Evolutionary conservation across 2,888 invertebrate genomes (phyloP), one percentile per base, ranked within the genome.

Genomic region (Cataglyphis altisquamis): DNA sequence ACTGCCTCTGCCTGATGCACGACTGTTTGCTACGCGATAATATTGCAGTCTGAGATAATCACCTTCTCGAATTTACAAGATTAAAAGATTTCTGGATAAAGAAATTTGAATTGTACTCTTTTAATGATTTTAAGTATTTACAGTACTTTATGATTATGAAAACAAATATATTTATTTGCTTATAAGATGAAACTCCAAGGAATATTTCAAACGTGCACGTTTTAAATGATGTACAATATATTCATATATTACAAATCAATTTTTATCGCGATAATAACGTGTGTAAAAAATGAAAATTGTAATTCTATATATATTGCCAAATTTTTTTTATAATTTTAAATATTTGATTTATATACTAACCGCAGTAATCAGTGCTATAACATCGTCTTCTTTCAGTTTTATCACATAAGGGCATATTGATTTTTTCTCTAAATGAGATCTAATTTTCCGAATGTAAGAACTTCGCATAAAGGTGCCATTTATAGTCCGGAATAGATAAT

Each of bases 331-430:
- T n/a, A 10, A 70, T 39, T 21, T 25, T 45, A 6, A 32, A 1
- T 29, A 21, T 48, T 29, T 55, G 36, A 60, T 41, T 45, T 36
- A n/a, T 48, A 62, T 62, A 91, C 90, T 89, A 87, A 93, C 92
- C 92, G 63, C 89, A 93, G 81, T 90, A 90, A 83, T 87, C 88
- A 15, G 87, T 90, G 21, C 88, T 91, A 80, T 87, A 74, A 70
- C 64, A 86, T 63, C 85, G 82, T 73, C 90, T 86, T 45, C 72
- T 77, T 25, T 84, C 82, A 41, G 62, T 83, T 64, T 86, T 83
- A 63, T 88, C 90, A 73, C 89, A 88, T 70, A 90, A 91, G 81
- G 91, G 90, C 93, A 93, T 93, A 60, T 74, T 89, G 86, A 67
- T 64, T 9, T 57, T 77, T 70, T 10, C 32, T 29, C 29, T 8